These are phyloP conservation scores for Hemicentrotus pulcherrimus DNA, from an alignment of 35 echinoderm and acorn worm species.

Conservation along the genomic window DNA sequence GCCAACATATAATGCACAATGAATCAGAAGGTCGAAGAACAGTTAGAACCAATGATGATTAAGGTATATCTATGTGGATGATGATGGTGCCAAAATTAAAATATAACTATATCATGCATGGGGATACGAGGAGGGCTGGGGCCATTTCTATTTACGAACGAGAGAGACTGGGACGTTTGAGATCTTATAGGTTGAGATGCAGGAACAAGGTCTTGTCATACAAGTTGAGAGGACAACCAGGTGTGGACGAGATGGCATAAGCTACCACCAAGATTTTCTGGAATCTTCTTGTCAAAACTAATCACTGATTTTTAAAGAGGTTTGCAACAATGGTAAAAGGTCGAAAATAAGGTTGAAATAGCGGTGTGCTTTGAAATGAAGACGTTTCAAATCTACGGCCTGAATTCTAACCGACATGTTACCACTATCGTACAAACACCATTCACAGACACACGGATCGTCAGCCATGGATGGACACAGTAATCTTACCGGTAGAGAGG, in stretches of 20 bases:
- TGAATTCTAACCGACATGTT: not conserved
- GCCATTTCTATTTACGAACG: not conserved
- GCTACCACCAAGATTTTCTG: not conserved
- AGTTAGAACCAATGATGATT: too few relatives aligned
- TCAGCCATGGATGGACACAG: too few relatives aligned
- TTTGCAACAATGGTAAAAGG: not conserved
- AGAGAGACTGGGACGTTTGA: not conserved
- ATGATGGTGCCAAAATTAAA: too few relatives aligned
- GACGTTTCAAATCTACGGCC: not conserved
- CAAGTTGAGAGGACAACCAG: not conserved
- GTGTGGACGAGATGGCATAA: not conserved
- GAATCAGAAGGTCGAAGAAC: too few relatives aligned
- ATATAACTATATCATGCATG: too few relatives aligned
- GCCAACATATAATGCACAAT: too few relatives aligned
- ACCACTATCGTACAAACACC: not conserved
- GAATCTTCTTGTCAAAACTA: conserved; percentile 12
- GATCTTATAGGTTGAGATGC: not conserved
- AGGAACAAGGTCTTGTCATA: not conserved
- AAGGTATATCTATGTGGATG: too few relatives aligned
- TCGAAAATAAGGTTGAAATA: not conserved
- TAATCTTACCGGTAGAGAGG: too few relatives aligned
- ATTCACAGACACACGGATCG: not conserved
- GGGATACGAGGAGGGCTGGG: too few relatives aligned
- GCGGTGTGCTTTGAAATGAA: not conserved
- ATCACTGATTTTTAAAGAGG: not conserved